Base-by-base conservation (phyloP, 2,888 invertebrate species). In the Hecatera dysodea region DNA sequence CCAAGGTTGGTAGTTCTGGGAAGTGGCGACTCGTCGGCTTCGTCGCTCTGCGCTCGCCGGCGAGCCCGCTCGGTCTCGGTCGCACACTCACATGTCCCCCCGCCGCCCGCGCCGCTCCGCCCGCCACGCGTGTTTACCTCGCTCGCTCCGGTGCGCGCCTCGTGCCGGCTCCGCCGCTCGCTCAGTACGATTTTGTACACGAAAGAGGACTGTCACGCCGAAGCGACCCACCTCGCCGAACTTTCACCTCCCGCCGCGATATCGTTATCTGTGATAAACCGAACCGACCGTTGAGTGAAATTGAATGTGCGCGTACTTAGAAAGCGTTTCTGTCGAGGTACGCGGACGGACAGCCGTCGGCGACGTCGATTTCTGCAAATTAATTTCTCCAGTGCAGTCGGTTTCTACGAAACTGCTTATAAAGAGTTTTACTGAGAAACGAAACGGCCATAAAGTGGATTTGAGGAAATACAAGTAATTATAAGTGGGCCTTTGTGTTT, bases 341-440 rank as follows among this genome's bases (percentile, higher is more conserved):
- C 91, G 90, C 92, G 92, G 91, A 89, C 92, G 87, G 84, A 87
- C 91, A 85, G 88, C 90, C 89, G 90, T 88, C 88, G 83, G 88
- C 90, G 89, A 87, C 90, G 91, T 90, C 90, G 90, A 90, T 92
- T 95, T 93, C 95, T 92, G 94, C 94, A 93, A 95, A 95, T 93
- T 94, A 94, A 94, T 95, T 95, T 95, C 95, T 95, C 94, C 93
- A 89, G 92, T 92, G 92, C 91, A 88, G 91, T 91, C 90, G 89
- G 91, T 86, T 95, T 95, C 96, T 92, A 90, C 93, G 96, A 95
- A 96, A 94, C 93, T 90, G 94, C 92, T 94, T 94, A 90, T 94
- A 94, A 93, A 95, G 94, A 94, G 95, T 95, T 94, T 86, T 95
- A 95, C 96, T 81, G 90, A 93, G 96, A 96, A 95, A 85, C 93